A percentile compares a stretch with the other conserved stretches of the same genome.
Evolutionary conservation across 2,113 vertebrate genomes (phyloP).

Genomic region (Formicarius rufipectus): DNA sequence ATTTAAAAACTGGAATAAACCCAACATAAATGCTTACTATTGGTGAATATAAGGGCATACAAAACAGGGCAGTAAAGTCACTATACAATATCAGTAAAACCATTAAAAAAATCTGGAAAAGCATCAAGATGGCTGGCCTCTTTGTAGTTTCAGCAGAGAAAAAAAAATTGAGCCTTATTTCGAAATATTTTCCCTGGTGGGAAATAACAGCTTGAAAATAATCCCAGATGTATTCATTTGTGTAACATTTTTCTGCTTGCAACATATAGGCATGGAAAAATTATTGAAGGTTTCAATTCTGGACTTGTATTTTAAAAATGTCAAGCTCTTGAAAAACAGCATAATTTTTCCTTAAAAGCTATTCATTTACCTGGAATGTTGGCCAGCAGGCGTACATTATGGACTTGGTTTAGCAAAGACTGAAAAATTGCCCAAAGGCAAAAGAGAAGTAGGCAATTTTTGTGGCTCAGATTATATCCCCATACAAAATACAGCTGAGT

Average conservation of each 20-base stretch:
- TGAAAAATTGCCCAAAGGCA: slow-evolving; percentile 77
- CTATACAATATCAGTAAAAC: slow-evolving; percentile 82
- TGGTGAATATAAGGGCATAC: slow-evolving; percentile 67
- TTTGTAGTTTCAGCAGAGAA: slow-evolving; percentile 80
- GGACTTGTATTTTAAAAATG: slow-evolving; percentile 78
- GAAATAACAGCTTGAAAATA: slow-evolving; percentile 84
- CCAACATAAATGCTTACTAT: slow-evolving; percentile 76
- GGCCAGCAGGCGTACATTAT: slow-evolving; percentile 77
- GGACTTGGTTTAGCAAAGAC: slow-evolving; percentile 77
- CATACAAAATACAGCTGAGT: slow-evolving; percentile 49
- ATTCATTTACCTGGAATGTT: slow-evolving; percentile 84
- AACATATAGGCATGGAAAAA: slow-evolving; percentile 81
- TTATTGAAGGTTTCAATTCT: slow-evolving; percentile 80
- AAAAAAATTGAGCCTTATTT: slow-evolving; percentile 73
- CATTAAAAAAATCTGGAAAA: slow-evolving; percentile 81
- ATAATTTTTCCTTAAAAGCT: slow-evolving; percentile 80
- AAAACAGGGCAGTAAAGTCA: slow-evolving; percentile 78
- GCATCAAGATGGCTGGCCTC: slow-evolving; percentile 79
- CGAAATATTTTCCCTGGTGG: slow-evolving; percentile 84
- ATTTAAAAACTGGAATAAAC: slow-evolving; percentile 76
- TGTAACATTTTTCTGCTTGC: slow-evolving; percentile 76
- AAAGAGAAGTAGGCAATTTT: slow-evolving; percentile 69
- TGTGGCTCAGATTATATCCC: slow-evolving; percentile 67
- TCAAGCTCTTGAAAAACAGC: slow-evolving; percentile 82
- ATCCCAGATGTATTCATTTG: slow-evolving; percentile 87